Evolutionary conservation across 2,797 vertebrate genomes (phyloP).

Genomic region (Tinamus major): DNA sequence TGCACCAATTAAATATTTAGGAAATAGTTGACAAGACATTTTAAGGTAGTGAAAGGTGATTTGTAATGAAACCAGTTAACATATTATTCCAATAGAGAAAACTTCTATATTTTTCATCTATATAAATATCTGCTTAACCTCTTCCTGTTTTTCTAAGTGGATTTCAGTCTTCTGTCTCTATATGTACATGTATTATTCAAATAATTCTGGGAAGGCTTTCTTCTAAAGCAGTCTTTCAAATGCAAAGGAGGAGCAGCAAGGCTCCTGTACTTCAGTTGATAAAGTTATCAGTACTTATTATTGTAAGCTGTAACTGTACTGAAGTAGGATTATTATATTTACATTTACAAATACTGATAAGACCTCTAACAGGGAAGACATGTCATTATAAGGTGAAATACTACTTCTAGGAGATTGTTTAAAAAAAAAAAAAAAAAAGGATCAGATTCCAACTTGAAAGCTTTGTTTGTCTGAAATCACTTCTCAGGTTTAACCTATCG

Average conservation of each 20-base stretch:
- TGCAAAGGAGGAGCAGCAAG: not conserved
- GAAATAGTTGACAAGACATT: not conserved
- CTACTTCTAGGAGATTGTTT: not conserved
- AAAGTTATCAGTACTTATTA: not conserved
- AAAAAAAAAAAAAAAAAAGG: not conserved
- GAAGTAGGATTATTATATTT: not conserved
- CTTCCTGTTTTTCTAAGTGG: not conserved
- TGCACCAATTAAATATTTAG: not conserved
- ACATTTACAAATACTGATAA: not conserved
- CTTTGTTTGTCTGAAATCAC: not conserved
- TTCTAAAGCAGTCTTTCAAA: not conserved
- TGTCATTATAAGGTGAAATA: not conserved
- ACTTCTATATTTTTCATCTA: not conserved
- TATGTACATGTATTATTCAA: not conserved
- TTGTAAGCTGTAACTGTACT: not conserved
- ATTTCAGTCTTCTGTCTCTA: not conserved
- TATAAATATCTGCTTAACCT: not conserved
- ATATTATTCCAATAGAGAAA: not conserved
- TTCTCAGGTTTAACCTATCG: not conserved
- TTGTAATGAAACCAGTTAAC: not conserved
- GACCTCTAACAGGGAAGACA: not conserved
- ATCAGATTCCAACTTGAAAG: not conserved
- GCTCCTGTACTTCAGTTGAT: not conserved
- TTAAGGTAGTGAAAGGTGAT: not conserved
- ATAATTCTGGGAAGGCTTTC: not conserved